Evolutionary conservation across 2,888 invertebrate species (phyloP), one percentile per base, ranked within the genome.

Genomic region (Epirrhoe tristata): DNA sequence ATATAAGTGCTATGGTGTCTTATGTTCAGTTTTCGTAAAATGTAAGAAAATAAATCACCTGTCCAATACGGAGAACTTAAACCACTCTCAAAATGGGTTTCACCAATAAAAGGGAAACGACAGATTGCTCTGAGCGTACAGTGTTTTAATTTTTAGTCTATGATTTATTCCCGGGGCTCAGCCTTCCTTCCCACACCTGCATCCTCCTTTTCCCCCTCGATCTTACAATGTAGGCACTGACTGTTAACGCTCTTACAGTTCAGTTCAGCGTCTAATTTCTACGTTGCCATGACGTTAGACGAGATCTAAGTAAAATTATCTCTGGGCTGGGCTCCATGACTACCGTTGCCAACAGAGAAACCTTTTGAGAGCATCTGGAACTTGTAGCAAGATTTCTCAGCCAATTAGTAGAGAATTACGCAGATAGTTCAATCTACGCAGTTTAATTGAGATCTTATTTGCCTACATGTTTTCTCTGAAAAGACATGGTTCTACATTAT

Each of bases 211-310:
- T 63, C 14, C 53, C 64, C 60, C 53, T 48, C 56, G 31, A 56
- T 63, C 57, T 67, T 63, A 69, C 60, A 61, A 53, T 56, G 61
- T 62, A 68, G 54, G 66, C 71, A 74, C 71, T 74, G 67, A 76
- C 74, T 78, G 78, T 74, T 78, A 74, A 72, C 77, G 74, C 74
- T 78, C 77, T 73, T 74, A 77, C 72, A 70, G 74, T 71, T 75
- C 77, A 79, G 78, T 80, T 75, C 77, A 79, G 78, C 80, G 80
- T 82, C 81, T 79, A 79, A 83, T 83, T 82, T 82, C 75, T 73
- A 77, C 76, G 82, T 86, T 83, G 79, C 83, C 76, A 82, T 87
- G 84, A 82, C 81, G 83, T 84, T 83, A 84, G 82, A 84, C 81
- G 70, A 68, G 74, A 71, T 76, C 72, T 72, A 67, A 51, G 43